phyloP scores from a whole-genome alignment of 2,888 invertebrate species.

The Anorthoa munda region DNA sequence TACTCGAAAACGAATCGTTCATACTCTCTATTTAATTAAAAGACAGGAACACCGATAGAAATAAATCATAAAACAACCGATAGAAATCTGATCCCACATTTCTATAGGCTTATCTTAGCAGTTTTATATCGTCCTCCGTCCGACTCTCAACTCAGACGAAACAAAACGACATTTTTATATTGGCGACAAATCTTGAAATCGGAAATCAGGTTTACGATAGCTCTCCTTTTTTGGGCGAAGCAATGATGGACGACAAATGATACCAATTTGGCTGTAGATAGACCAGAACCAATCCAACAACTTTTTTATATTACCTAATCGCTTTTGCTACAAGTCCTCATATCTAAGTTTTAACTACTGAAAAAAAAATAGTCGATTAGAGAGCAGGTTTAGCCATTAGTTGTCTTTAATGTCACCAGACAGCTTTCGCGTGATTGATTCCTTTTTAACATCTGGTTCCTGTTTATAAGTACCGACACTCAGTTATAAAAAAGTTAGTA shows the following conservation, averaged over 20 bases:
- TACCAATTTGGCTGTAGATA: not conserved
- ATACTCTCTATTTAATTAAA: too few relatives aligned
- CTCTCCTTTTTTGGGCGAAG: constrained; percentile 22
- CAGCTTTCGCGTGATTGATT: constrained; percentile 40
- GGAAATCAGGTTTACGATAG: constrained; percentile 31
- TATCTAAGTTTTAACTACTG: not conserved
- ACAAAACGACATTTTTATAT: constrained; percentile 6
- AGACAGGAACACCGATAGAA: too few relatives aligned
- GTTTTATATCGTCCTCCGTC: not conserved
- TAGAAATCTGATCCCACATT: too few relatives aligned
- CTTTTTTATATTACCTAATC: constrained; percentile 17
- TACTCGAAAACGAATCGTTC: too few relatives aligned
- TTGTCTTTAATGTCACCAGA: constrained; percentile 21
- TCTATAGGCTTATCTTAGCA: too few relatives aligned
- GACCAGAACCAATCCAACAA: constrained; percentile 2
- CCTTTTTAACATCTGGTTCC: constrained; percentile 9
- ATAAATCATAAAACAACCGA: too few relatives aligned
- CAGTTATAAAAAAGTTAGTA: not conserved
- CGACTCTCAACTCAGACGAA: not conserved
- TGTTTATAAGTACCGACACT: constrained; percentile 18
- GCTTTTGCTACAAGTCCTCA: constrained; percentile 6
- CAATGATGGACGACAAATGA: constrained; percentile 20
- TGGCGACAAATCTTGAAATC: not conserved
- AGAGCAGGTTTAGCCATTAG: constrained; percentile 35
- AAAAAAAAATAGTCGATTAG: constrained; percentile 21